Base-by-base conservation (phyloP, 2,888 invertebrate genomes). In the Trissonchulus latispiculum region DNA sequence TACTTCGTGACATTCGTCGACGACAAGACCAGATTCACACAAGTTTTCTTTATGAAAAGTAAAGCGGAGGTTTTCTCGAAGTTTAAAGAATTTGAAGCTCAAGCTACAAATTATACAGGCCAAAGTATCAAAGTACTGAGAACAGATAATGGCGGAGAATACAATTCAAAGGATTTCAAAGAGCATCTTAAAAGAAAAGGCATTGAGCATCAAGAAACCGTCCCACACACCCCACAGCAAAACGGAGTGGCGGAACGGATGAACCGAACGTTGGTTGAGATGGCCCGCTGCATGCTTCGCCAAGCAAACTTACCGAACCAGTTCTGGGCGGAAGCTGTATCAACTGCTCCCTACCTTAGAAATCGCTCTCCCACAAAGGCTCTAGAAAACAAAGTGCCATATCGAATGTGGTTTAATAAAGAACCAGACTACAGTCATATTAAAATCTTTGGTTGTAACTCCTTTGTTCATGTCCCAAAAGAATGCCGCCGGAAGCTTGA, bases 221-320 rank as follows among this genome's bases (percentile, higher is more conserved):
- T 76, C 15, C 73, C 76, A 2, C 70, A 76, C 36, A 76, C 72
- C 2, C 79, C 77, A n/a, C 71, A 18, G 23, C 48, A 48, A 48
- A 48, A 48, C 48, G 48, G 48, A 8, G 8, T 48, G 48, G 48
- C 48, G 8, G 77, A 79, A 61, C 23, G 77, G 1, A 73, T 76
- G 71, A 79, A 79, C 71, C 33, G 76, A 31, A 79, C 77, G 23
- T 31, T 79, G 2, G 70, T 76, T 1, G 78, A 79, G 66, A 74
- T 72, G 62, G 74, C 76, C 32, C 35, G 75, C 3, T 64, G 71
- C 15, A 77, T 78, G 74, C 61, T 78, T 2, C 32, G 35, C 8
- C 68, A 76, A 35, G 70, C 76, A 15, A 67, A 72, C 29, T 36
- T 79, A 35, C 71, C 74, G 0, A 36, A 72, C 29, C 67, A 68